Evolutionary conservation across 2,888 invertebrate species (phyloP).

Genomic region (Ichneumoninae sp.): DNA sequence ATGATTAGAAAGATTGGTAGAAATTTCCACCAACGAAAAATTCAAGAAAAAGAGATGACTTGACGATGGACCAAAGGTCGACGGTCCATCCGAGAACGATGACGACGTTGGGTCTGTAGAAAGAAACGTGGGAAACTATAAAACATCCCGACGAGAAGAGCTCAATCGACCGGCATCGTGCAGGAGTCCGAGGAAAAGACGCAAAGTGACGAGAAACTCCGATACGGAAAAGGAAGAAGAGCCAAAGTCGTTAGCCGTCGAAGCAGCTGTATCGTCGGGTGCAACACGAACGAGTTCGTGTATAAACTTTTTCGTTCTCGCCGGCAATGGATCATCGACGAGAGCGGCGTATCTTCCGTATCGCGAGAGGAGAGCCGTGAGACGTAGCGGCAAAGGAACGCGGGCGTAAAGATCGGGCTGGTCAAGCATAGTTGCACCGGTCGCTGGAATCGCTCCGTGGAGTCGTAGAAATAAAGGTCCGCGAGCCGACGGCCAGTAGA

Average conservation of each 20-base stretch:
- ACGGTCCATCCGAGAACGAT: conserved; percentile 35
- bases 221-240: conserved; percentile 36
- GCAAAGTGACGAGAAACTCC: conserved; percentile 37
- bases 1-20: background rate
- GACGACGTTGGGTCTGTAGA: background rate
- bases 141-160: background rate
- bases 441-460: conserved; percentile 52
- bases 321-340: conserved; percentile 33
- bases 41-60: conserved; percentile 8
- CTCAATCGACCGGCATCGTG: background rate
- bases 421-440: conserved; percentile 32
- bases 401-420: conserved; percentile 1
- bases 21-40: conserved; percentile 6
- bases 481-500: conserved; percentile 8
- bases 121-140: background rate
- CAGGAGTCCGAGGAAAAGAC: conserved; percentile 1
- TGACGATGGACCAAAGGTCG: background rate
- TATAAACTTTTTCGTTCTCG: conserved; percentile 36
- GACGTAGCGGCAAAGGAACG: background rate
- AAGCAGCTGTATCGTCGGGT: conserved; percentile 49
- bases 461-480: conserved; percentile 43
- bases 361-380: background rate
- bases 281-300: conserved; percentile 45
- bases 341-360: conserved; percentile 41
- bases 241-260: conserved; percentile 21